Conservation (phyloP, 2,888 invertebrate species). For the Latrodectus hesperus region DNA sequence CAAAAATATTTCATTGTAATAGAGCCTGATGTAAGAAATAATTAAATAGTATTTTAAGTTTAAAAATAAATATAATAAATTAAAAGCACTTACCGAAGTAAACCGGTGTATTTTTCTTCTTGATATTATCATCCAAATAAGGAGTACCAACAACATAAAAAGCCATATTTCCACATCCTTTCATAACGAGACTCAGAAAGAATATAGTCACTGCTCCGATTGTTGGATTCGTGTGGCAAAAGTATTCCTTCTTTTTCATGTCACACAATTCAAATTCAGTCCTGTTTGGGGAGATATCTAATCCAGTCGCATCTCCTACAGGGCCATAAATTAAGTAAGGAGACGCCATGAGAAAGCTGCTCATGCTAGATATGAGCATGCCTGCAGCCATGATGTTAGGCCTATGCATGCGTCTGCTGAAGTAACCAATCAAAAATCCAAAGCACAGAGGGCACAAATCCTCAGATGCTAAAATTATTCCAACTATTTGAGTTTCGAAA, state of each 20-base stretch:
- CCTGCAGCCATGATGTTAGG: constrained; percentile 65
- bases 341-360: constrained; percentile 66
- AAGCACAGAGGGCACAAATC: constrained; percentile 58
- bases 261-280: constrained; percentile 38
- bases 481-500: constrained; percentile 70
- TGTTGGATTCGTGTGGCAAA: background rate
- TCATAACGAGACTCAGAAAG: constrained; percentile 82
- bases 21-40: no score
- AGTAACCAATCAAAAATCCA: constrained; percentile 70
- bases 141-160: constrained; percentile 82
- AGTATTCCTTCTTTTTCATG: background rate
- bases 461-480: constrained; percentile 69
- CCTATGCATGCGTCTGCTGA: constrained; percentile 67
- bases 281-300: constrained; percentile 2
- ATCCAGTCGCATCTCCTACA: constrained; percentile 26
- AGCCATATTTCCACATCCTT: constrained; percentile 82
- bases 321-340: constrained; percentile 71
- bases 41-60: no score
- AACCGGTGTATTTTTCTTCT: constrained; percentile 81
- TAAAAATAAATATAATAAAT: background rate
- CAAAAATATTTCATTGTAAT: no score
- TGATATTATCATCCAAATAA: constrained; percentile 82
- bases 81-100: constrained; percentile 79
- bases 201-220: constrained; percentile 76
- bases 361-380: constrained; percentile 52